Evolutionary conservation across 2,888 invertebrate genomes (phyloP), one percentile per base, ranked within the genome.

Genomic region (Erynnis tages): DNA sequence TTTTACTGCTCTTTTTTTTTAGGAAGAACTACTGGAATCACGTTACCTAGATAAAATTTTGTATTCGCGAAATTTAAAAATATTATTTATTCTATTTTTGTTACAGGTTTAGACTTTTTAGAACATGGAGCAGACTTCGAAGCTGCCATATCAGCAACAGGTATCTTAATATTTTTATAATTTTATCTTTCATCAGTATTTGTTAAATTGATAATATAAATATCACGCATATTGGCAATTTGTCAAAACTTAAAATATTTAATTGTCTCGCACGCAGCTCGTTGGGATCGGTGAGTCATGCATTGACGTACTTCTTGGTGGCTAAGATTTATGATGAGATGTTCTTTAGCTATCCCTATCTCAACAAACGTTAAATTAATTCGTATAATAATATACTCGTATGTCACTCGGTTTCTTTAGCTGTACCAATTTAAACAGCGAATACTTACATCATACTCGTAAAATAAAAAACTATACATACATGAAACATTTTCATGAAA

Each of bases 41-140:
- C 11, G 1, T 37, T 27, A n/a, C 4, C n/a, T n/a, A n/a, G n/a
- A n/a, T n/a, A n/a, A n/a, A n/a, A n/a, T n/a, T n/a, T n/a, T n/a
- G n/a, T n/a, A n/a, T n/a, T n/a, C n/a, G n/a, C n/a, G n/a, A n/a
- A n/a, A n/a, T n/a, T n/a, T n/a, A 44, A 21, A 25, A 25, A 14
- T 40, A 40, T 25, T 53, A 37, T 43, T 61, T 41, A 45, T 40
- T 21, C 55, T 54, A 48, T 66, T 54, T 60, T 61, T 58, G 30
- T 79, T 90, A 65, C 86, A 93, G 93, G 93, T 85, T 90, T 93
- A 86, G 93, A 94, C 82, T 94, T 94, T 79, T 91, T 93, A 76
- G 93, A 93, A 73, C 93, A 93, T 90, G 93, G 93, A 62, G 93
- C 93, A 70, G 93, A 93, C 79, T 94, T 93, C 79, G 94, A 94